These are phyloP conservation scores for Barypeithes pellucidus DNA, from an alignment of 2,888 invertebrate genomes.

Conservation along the genomic window DNA sequence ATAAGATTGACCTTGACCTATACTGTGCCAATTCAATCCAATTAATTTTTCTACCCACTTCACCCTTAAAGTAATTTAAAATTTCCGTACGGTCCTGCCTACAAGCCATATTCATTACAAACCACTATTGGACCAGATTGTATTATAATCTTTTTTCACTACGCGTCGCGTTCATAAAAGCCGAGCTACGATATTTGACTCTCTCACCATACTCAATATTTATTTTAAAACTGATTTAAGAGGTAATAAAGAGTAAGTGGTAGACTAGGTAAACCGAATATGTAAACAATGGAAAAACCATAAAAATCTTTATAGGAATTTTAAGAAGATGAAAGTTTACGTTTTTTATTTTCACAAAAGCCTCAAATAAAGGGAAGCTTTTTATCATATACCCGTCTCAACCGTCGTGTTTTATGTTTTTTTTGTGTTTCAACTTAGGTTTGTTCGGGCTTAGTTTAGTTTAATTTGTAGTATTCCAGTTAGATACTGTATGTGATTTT, in stretches of 20 bases:
- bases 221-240: slow-evolving; percentile 31
- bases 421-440: too few species aligned
- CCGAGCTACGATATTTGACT: slow-evolving; percentile 27
- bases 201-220: slow-evolving; percentile 30
- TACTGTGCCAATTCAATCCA: too few species aligned
- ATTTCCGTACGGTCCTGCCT: slow-evolving; percentile 4
- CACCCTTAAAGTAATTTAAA: too few species aligned
- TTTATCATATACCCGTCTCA: too few species aligned
- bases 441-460: too few species aligned
- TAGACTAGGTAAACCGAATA: slow-evolving; percentile 14
- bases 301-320: slow-evolving; percentile 7
- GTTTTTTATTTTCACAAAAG: not conserved
- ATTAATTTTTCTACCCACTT: too few species aligned
- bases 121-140: slow-evolving; percentile 40
- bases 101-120: slow-evolving; percentile 34
- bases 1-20: too few species aligned
- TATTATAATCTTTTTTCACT: slow-evolving; percentile 36
- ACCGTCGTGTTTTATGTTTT: too few species aligned
- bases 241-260: slow-evolving; percentile 2
- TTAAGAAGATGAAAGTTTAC: slow-evolving; percentile 10
- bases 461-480: too few species aligned
- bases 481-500: too few species aligned
- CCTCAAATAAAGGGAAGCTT: not conserved
- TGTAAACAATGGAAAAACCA: slow-evolving; percentile 5
- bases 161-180: slow-evolving; percentile 24